Conservation (phyloP, 2,113 vertebrate species). For the Mustela nigripes region DNA sequence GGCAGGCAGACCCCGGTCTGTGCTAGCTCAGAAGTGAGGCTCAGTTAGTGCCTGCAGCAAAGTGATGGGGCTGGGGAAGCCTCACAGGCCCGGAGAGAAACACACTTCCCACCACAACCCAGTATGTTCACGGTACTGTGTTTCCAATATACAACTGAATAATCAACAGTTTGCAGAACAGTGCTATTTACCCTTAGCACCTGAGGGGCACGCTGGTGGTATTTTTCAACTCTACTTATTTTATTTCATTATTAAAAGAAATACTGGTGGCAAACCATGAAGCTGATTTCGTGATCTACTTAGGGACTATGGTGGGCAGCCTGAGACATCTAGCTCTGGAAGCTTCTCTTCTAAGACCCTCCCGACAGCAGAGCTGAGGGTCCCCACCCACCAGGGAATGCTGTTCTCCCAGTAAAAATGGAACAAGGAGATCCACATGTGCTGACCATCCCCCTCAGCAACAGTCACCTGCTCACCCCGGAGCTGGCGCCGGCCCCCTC, state of each 20-base stretch:
- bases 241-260: not conserved
- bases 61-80: accelerated
- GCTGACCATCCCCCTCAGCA: not conserved
- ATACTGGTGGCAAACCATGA: not conserved
- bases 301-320: accelerated
- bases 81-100: not conserved
- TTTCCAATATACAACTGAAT: not conserved
- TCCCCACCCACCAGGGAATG: too few relatives aligned
- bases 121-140: accelerated
- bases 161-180: not conserved
- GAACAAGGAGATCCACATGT: not conserved
- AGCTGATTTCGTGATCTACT: accelerated
- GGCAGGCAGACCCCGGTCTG: accelerated
- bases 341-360: not conserved
- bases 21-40: not conserved
- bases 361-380: not conserved
- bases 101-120: too few relatives aligned
- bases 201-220: not conserved
- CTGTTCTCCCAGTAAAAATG: not conserved
- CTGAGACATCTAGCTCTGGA: not conserved
- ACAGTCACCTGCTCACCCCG: not conserved
- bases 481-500: not conserved
- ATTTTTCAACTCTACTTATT: not conserved
- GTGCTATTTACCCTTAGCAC: too few relatives aligned
- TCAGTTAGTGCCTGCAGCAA: accelerated